phyloP scores from a whole-genome alignment of 2,888 invertebrate genomes.

The Volucella inanis region DNA sequence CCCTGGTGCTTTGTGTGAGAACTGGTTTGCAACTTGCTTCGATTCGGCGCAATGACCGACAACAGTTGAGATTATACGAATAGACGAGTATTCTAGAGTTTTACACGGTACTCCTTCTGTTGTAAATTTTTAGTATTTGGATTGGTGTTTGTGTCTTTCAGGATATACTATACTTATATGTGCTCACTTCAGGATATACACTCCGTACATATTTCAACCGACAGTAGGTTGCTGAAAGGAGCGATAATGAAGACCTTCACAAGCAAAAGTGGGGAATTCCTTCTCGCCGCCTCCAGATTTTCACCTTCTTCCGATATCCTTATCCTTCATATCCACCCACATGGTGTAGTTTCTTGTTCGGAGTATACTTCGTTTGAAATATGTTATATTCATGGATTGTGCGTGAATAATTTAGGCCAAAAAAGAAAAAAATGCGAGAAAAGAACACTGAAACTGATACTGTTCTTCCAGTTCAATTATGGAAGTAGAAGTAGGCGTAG shows the following conservation, averaged over 20 bases:
- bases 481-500: too few relatives aligned
- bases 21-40: not conserved
- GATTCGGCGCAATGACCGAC: constrained; percentile 59
- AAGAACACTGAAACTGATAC: constrained; percentile 58
- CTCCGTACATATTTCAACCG: not conserved
- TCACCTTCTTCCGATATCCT: not conserved
- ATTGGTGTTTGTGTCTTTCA: not conserved
- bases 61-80: constrained; percentile 4
- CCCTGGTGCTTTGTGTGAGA: too few relatives aligned
- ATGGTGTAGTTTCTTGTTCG: not conserved
- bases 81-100: too few relatives aligned
- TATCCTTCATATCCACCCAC: not conserved
- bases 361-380: not conserved
- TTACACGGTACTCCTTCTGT: too few relatives aligned
- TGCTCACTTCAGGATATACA: constrained; percentile 9
- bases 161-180: not conserved
- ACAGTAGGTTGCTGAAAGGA: constrained; percentile 51
- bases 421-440: constrained; percentile 35
- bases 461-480: constrained; percentile 50
- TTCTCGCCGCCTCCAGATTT: constrained; percentile 2
- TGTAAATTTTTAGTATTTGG: not conserved
- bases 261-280: constrained; percentile 46
- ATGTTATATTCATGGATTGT: constrained; percentile 57
- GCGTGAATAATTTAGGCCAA: constrained; percentile 56
- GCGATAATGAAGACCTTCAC: constrained; percentile 48